Base-by-base conservation (phyloP, 2,113 vertebrate genomes). In the Platanista minor region DNA sequence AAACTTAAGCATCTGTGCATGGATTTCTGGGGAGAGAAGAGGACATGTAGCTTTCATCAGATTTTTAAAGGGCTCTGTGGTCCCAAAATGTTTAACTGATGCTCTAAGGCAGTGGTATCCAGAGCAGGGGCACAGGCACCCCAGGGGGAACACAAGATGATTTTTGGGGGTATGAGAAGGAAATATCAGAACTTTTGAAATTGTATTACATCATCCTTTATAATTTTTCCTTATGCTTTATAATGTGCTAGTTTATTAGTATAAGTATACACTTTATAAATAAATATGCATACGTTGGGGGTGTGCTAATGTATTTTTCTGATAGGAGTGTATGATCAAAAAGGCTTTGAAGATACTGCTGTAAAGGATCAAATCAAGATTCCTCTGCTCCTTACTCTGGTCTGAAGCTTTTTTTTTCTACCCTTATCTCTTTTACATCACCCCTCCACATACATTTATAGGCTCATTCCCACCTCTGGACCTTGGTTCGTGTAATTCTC, bases 301-400 rank as follows among this genome's bases (percentile, higher is more conserved):
- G 21, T n/a, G 36, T 77, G 29, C 11, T 94, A 71, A 52, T 43
- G 3, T 67, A 31, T 74, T 96, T 94, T 90, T 88, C 77, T 93
- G n/a, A 81, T 67, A 57, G 25, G 33, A 17, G 18, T 36, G 6
- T 91, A 74, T 96, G 84, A 71, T 94, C n/a, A 78, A 78, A 95
- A 52, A 59, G 1, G 13, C 91, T 91, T 93, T 95, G 41, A 69
- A 61, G 31, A 89, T 67, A 86, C 2, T 95, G 12, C 14, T 91
- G 4, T 31, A 78, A 95, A 80, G 17, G 46, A 66, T 39, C 15
- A 93, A 86, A 93, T 94, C 41, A 91, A 94, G 85, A 93, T 61
- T 93, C 12, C 27, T 95, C n/a, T 96, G n/a, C 21, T 81, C 20
- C 95, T 93, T 5, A 74, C 20, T 89, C 43, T 95, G 15, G 33